phyloP scores from a whole-genome alignment of 2,113 vertebrate genomes.

The Microtus ochrogaster region DNA sequence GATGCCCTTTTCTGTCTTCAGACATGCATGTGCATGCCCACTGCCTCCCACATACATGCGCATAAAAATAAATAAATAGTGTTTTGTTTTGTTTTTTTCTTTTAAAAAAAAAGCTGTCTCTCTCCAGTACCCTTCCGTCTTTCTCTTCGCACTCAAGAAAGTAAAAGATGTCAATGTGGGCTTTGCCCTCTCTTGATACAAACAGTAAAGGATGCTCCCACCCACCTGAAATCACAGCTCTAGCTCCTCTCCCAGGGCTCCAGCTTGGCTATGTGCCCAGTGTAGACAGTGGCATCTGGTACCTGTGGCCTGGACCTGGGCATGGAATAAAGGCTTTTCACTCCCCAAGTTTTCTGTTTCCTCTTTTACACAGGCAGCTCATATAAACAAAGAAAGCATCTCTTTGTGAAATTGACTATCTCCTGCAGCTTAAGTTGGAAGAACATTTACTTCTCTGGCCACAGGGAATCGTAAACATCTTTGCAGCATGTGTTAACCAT shows the following conservation, averaged over 20 bases:
- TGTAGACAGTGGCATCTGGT: rapidly evolving
- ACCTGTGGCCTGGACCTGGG: not conserved
- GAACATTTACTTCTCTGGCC: conserved; percentile 74
- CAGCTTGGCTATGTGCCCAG: not conserved
- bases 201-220: not conserved
- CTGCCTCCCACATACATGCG: not conserved
- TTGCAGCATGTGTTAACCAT: conserved; percentile 50
- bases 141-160: not conserved
- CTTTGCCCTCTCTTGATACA: not conserved
- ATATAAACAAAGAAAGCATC: conserved; percentile 48
- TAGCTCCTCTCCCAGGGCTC: not conserved
- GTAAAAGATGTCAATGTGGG: not conserved
- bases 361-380: conserved; percentile 1
- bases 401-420: conserved; percentile 69
- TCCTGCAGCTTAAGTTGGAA: conserved; percentile 69
- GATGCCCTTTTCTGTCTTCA: not conserved
- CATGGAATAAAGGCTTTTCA: not conserved
- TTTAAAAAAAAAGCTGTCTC: not conserved
- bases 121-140: not conserved
- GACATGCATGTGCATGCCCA: not conserved
- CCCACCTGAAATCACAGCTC: not conserved
- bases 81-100: not conserved
- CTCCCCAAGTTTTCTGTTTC: rapidly evolving
- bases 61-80: not conserved
- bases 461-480: conserved; percentile 72